These are phyloP conservation scores for Rhinichthys klamathensis DNA, from an alignment of 2,113 vertebrate genomes.

Conservation along the genomic window DNA sequence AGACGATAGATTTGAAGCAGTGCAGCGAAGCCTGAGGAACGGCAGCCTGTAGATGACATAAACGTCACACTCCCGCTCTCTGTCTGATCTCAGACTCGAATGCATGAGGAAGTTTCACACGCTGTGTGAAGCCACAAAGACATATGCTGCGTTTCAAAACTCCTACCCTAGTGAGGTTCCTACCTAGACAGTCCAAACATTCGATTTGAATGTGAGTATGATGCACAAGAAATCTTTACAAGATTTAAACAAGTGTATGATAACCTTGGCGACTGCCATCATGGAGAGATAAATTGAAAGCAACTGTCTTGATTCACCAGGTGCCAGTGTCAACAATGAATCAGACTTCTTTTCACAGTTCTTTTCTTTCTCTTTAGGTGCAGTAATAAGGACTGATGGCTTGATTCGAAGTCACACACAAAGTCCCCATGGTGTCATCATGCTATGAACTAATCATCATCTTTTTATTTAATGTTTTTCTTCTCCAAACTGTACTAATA, in stretches of 20 bases:
- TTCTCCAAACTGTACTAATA: no score
- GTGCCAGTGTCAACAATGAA: conserved; percentile 41
- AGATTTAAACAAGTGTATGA: background rate
- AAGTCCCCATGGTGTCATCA: background rate
- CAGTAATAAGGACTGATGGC: conserved; percentile 25
- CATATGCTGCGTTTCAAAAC: background rate
- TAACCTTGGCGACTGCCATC: conserved; percentile 34
- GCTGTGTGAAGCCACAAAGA: background rate
- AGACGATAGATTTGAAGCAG: conserved; percentile 16
- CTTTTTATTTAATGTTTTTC: no score
- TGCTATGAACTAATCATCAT: no score
- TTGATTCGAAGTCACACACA: conserved; percentile 20
- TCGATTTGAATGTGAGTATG: background rate
- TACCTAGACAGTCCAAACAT: background rate
- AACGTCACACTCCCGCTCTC: background rate
- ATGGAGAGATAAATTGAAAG: conserved; percentile 26
- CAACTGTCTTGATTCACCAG: conserved; percentile 33
- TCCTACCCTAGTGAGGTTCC: background rate
- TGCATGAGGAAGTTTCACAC: background rate
- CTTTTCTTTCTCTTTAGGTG: conserved; percentile 5
- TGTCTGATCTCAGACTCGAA: background rate
- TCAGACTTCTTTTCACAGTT: conserved; percentile 28
- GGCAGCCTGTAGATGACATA: background rate
- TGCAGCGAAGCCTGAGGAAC: background rate
- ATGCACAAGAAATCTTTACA: background rate